Percentiles rank a stretch among this genome's conserved stretches.
These are phyloP conservation scores for Neomonachus schauinslandi DNA, from an alignment of 2,113 vertebrate species.

Conservation along the genomic window DNA sequence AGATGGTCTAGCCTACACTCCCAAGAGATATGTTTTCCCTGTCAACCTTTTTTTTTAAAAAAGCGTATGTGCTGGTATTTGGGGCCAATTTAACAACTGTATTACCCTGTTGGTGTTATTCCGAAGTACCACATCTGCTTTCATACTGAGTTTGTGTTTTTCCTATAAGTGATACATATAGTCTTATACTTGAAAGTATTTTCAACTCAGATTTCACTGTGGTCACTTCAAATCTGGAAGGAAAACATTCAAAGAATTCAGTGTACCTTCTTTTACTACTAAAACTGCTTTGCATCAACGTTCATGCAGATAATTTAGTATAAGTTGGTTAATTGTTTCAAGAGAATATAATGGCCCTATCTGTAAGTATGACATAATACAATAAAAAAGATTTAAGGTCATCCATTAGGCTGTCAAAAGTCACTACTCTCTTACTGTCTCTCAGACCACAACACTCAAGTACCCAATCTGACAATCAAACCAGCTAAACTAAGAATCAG, in stretches of 20 bases:
- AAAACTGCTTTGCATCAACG: constrained; percentile 30
- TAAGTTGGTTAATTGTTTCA: constrained; percentile 70
- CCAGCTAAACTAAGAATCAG: neutral
- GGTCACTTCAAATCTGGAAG: constrained; percentile 53
- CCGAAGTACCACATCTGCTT: constrained; percentile 68
- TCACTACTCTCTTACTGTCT: constrained; percentile 41
- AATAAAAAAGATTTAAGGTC: constrained; percentile 60
- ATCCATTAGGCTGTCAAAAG: constrained; percentile 70
- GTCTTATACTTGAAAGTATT: constrained; percentile 7
- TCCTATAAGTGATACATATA: constrained; percentile 47
- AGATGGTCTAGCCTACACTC: constrained; percentile 57
- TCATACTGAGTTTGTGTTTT: constrained; percentile 76
- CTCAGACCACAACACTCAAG: constrained; percentile 25
- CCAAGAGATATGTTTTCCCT: constrained; percentile 71
- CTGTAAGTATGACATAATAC: constrained; percentile 65
- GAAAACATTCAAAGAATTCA: constrained; percentile 53
- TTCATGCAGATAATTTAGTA: constrained; percentile 34
- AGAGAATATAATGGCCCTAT: constrained; percentile 52
- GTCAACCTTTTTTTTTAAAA: constrained; percentile 67
- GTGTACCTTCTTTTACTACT: neutral
- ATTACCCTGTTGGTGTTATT: constrained; percentile 57
- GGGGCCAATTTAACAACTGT: constrained; percentile 73
- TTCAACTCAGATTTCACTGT: constrained; percentile 53
- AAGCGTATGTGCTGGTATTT: constrained; percentile 64
- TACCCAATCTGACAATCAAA: constrained; percentile 37